These are phyloP conservation scores for Rhadinocentrus ornatus DNA, from an alignment of 2,797 vertebrate species.

Conservation along the genomic window DNA sequence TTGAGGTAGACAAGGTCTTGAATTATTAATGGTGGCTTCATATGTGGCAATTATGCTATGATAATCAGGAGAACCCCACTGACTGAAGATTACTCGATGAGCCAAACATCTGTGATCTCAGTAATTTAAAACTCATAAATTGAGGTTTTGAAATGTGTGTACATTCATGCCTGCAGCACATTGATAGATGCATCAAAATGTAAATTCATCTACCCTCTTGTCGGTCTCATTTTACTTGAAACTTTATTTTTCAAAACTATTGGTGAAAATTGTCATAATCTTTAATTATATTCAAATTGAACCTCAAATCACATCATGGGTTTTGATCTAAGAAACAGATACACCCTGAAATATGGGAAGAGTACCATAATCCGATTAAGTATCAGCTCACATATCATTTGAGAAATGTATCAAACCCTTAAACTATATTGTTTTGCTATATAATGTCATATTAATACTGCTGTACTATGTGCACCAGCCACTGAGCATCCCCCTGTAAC, in stretches of 20 bases:
- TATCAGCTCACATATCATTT: conserved; percentile 27
- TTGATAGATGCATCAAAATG: conserved; percentile 39
- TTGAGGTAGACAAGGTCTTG: conserved; percentile 59
- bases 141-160: conserved; percentile 7
- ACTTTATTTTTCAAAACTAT: background rate
- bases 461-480: conserved; percentile 9
- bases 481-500: conserved; percentile 44
- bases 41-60: conserved; percentile 58
- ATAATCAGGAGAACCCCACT: conserved; percentile 56
- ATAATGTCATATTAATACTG: conserved; percentile 6
- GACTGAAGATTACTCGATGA: conserved; percentile 62
- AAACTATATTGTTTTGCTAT: conserved; percentile 17
- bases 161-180: conserved; percentile 22
- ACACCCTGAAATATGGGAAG: conserved; percentile 11
- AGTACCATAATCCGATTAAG: conserved; percentile 35
- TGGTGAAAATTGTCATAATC: conserved; percentile 28
- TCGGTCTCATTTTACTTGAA: conserved; percentile 20
- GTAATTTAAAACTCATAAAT: conserved; percentile 38
- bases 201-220: conserved; percentile 24
- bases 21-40: conserved; percentile 66
- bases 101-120: conserved; percentile 48
- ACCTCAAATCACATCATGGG: conserved; percentile 30
- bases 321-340: conserved; percentile 45
- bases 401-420: conserved; percentile 21
- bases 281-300: conserved; percentile 51